Conservation (phyloP, 2,113 vertebrate species). For the Phylloscopus trochilus region DNA sequence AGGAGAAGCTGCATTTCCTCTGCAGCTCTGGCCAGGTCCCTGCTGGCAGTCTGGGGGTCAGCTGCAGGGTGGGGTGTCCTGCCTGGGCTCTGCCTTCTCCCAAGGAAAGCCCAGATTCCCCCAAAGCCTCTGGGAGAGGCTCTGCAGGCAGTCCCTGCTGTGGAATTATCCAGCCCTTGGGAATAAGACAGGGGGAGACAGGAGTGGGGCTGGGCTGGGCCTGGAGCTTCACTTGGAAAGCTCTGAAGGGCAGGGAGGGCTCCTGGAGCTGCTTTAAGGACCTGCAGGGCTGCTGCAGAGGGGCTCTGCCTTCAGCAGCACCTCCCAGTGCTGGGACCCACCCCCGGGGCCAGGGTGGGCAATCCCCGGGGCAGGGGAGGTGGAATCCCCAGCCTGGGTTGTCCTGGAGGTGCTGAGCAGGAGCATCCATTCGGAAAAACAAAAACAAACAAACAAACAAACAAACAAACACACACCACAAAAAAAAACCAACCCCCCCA, state of each 20-base stretch:
- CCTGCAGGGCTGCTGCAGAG: neutral
- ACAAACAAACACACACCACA: too few species aligned
- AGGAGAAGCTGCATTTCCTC: neutral
- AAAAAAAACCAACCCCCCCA: too few species aligned
- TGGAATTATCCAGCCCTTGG: neutral
- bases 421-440: neutral
- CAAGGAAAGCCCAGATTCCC: neutral
- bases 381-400: neutral
- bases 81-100: neutral
- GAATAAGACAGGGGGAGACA: neutral
- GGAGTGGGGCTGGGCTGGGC: neutral
- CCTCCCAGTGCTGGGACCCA: neutral
- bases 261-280: neutral
- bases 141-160: neutral
- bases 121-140: neutral
- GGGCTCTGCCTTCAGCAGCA: neutral
- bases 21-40: neutral
- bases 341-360: neutral
- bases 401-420: neutral
- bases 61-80: neutral
- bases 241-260: neutral
- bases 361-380: accelerated
- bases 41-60: neutral
- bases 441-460: too few species aligned
- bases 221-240: neutral